Base-by-base conservation (phyloP, 2,797 vertebrate genomes). In the Lutra lutra region DNA sequence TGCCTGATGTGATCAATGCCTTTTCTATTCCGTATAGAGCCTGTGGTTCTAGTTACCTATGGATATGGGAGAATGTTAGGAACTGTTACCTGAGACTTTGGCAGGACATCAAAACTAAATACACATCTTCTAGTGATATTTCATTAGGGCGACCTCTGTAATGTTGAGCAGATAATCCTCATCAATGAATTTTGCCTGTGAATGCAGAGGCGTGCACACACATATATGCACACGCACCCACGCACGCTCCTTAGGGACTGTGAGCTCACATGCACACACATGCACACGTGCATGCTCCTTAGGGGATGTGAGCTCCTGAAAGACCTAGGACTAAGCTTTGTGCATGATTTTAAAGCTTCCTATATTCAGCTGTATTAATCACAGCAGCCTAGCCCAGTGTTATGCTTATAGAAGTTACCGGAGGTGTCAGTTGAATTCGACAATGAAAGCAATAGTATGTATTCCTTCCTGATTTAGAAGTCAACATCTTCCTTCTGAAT, bases 381-480 rank as follows among this genome's bases (percentile, higher is more conserved):
- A n/a, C 7, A 56, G 73, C 12, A 91, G 25, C 11, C 35, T 14
- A 25, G 5, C 32, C n/a, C 6, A 38, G 21, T 32, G n/a, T 40
- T 73, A 48, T 9, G 14, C 7, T 21, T 46, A 72, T 18, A 48
- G 14, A 23, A 58, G 20, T 35, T 68, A 85, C 21, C 78, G 25
- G 17, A 86, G 9, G 46, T 56, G 62, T 7, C 10, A 17, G 15
- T 38, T 85, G 38, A 96, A 70, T 83, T 73, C 38, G 35, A 35
- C 23, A 5, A 27, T 87, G 94, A 95, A 82, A 78, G 12, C 48
- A 86, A 51, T 48, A 94, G 25, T 35, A 23, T 5, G 9, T 54
- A 23, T 70, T 86, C 78, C 35, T 92, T 91, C 32, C 51, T 82
- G 62, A 93, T 72, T 88, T 83, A 93, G 51, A 95, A 72, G 62